A percentile compares a stretch with the other conserved stretches of the same genome.
phyloP scores from a whole-genome alignment of 2,888 invertebrate species.

The Oithona nana region DNA sequence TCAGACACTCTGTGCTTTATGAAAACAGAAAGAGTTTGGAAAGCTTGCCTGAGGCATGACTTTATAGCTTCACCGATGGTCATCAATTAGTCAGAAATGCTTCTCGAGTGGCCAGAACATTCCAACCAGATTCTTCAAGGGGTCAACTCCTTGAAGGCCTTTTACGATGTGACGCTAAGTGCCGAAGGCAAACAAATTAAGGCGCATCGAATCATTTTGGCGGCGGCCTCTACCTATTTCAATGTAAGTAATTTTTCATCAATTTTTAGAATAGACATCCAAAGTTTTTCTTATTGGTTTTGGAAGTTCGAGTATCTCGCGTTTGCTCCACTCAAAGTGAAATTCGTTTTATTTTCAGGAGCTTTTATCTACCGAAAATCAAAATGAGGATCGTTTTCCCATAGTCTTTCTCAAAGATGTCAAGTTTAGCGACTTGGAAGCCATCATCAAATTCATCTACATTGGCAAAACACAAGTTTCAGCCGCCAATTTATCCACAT shows the following conservation, averaged over 20 bases:
- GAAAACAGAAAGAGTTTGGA: too few relatives aligned
- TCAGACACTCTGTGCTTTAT: too few relatives aligned
- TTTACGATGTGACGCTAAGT: slow-evolving; percentile 7
- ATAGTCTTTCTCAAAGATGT: slow-evolving; percentile 10
- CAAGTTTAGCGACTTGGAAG: neutral
- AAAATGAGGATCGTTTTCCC: slow-evolving; percentile 1
- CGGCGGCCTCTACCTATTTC: slow-evolving; percentile 10
- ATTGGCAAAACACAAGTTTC: neutral
- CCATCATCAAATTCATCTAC: slow-evolving; percentile 13
- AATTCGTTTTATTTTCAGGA: slow-evolving; percentile 3
- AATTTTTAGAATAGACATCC: too few relatives aligned
- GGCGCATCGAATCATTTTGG: slow-evolving; percentile 8
- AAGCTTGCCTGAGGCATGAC: too few relatives aligned
- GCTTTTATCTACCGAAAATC: neutral
- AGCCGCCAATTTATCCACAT: neutral
- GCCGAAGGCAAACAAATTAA: slow-evolving; percentile 9
- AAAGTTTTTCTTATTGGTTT: too few relatives aligned
- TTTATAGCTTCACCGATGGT: too few relatives aligned
- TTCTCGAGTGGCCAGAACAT: slow-evolving; percentile 7
- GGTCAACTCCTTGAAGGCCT: neutral
- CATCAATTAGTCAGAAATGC: too few relatives aligned
- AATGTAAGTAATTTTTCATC: slow-evolving; percentile 10
- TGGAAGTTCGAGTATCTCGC: too few relatives aligned
- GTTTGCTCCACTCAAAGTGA: too few relatives aligned
- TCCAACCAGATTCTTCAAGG: slow-evolving; percentile 5